Percentiles rank a stretch among this genome's conserved stretches.
Conservation (phyloP, 2,888 invertebrate species). For the Spodoptera exigua region DNA sequence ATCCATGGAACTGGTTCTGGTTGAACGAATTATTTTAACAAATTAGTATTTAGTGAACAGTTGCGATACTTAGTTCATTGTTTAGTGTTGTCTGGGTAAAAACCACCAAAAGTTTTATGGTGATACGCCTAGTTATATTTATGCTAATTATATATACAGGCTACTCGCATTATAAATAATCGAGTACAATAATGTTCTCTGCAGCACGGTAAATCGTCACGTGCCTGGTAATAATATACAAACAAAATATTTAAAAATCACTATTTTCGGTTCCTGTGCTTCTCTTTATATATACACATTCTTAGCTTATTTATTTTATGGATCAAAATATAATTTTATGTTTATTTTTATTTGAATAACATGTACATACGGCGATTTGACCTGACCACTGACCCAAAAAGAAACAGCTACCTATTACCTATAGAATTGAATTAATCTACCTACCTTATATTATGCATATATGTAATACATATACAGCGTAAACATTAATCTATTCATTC, state of each 20-base stretch:
- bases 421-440: no score
- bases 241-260: constrained; percentile 32
- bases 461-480: no score
- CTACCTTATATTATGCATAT: no score
- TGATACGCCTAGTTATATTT: not conserved
- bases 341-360: constrained; percentile 1
- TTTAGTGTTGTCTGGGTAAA: constrained; percentile 2
- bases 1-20: no score
- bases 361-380: constrained; percentile 10
- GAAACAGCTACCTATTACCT: no score
- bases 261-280: constrained; percentile 36
- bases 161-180: not conserved
- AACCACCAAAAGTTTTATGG: not conserved
- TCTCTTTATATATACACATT: constrained; percentile 34
- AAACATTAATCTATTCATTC: constrained; percentile 16
- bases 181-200: not conserved
- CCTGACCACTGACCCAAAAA: not conserved
- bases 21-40: no score
- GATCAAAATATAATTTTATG: not conserved
- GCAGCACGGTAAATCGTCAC: constrained; percentile 1
- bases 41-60: no score
- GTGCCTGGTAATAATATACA: not conserved
- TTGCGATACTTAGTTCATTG: not conserved
- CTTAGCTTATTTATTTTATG: constrained; percentile 17
- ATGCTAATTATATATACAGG: not conserved